Evolutionary conservation across 2,888 invertebrate genomes (phyloP).

Genomic region (Plagodis pulveraria): DNA sequence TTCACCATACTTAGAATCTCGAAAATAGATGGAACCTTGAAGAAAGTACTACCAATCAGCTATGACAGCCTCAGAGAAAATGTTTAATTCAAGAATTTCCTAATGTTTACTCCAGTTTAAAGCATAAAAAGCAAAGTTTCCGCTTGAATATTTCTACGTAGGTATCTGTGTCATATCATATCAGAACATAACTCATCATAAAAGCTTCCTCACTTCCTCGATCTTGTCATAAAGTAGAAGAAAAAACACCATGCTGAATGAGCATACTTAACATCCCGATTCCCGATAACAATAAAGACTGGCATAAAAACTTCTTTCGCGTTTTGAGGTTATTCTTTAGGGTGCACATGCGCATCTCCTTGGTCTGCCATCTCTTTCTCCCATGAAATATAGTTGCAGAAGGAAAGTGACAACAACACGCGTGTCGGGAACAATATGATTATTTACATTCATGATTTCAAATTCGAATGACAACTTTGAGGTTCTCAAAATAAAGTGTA

Average conservation of each 20-base stretch:
- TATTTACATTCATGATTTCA: conserved; percentile 47
- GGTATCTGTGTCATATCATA: conserved; percentile 10
- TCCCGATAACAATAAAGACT: conserved; percentile 59
- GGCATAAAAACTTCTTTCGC: conserved; percentile 61
- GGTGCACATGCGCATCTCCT: conserved; percentile 64
- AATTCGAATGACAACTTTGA: conserved; percentile 45
- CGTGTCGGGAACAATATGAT: conserved; percentile 53
- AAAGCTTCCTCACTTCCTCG: conserved; percentile 41
- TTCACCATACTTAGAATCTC: too few species aligned
- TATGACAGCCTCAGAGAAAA: too few species aligned
- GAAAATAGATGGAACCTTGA: too few species aligned
- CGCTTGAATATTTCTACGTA: conserved; percentile 10
- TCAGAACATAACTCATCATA: conserved; percentile 23
- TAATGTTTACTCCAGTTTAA: too few species aligned
- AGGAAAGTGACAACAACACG: conserved; percentile 59
- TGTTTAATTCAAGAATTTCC: too few species aligned
- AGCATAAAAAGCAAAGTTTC: conserved; percentile 10
- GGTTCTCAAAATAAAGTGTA: conserved; percentile 36
- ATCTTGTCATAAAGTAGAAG: conserved; percentile 46
- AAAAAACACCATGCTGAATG: conserved; percentile 49
- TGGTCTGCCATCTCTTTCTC: conserved; percentile 48
- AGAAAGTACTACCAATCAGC: too few species aligned
- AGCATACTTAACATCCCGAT: conserved; percentile 46
- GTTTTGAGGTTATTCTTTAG: conserved; percentile 55
- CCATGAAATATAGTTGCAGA: conserved; percentile 35